A percentile compares a stretch with the other conserved stretches of the same genome.
Evolutionary conservation across 64 coral and sea anemone genomes (phyloP).

Genomic region (Actinia tenebrosa): DNA sequence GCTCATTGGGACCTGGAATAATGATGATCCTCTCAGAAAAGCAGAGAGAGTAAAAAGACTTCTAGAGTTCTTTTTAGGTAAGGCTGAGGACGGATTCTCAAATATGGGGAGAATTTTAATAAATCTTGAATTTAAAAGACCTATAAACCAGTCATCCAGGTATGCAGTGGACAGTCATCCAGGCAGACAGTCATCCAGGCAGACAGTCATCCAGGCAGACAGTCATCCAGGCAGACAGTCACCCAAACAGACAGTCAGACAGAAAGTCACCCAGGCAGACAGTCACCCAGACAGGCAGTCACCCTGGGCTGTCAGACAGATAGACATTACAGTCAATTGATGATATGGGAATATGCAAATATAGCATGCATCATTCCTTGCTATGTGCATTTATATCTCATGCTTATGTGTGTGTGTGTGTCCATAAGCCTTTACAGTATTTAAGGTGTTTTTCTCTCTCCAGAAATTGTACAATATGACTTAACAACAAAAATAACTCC

Average conservation of each 20-base stretch:
- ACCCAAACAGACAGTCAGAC: too few relatives aligned
- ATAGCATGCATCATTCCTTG: background rate
- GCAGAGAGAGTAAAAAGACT: background rate
- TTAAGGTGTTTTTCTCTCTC: background rate
- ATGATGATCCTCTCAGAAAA: background rate
- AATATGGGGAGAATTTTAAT: too few relatives aligned
- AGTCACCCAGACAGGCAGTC: too few relatives aligned
- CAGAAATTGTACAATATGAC: conserved; percentile 8
- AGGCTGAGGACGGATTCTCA: background rate
- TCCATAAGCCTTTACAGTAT: background rate
- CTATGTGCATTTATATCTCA: background rate
- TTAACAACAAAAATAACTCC: conserved; percentile 17
- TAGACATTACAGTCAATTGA: background rate
- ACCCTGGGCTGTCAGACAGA: too few relatives aligned
- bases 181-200: too few relatives aligned
- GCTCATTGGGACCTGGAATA: background rate
- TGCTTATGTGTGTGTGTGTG: background rate
- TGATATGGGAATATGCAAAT: too few relatives aligned
- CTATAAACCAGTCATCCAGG: too few relatives aligned
- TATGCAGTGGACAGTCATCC: too few relatives aligned
- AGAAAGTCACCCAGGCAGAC: too few relatives aligned
- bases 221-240: too few relatives aligned
- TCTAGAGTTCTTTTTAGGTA: conserved; percentile 5
- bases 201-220: too few relatives aligned
- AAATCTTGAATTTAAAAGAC: too few relatives aligned